Conservation (phyloP, 2,888 invertebrate genomes). For the Caenorhabditis sp. region DNA sequence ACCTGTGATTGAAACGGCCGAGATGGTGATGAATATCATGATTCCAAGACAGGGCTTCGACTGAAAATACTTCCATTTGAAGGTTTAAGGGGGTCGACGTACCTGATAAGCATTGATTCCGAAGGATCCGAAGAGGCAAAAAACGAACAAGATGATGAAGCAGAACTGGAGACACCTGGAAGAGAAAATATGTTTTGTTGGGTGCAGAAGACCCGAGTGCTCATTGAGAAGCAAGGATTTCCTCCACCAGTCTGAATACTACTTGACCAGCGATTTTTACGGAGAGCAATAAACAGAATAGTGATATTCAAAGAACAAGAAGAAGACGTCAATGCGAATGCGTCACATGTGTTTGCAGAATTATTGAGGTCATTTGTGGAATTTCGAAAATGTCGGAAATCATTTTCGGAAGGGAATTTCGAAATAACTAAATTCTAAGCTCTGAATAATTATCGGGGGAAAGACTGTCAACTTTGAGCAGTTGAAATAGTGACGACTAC, state of each 20-base stretch:
- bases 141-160: constrained; percentile 63
- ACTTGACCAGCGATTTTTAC: constrained; percentile 19
- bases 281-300: not conserved
- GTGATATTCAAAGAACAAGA: constrained; percentile 9
- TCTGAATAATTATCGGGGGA: no score
- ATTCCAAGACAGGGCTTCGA: constrained; percentile 66
- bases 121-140: constrained; percentile 72
- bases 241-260: not conserved
- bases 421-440: no score
- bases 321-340: constrained; percentile 22
- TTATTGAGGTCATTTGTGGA: not conserved
- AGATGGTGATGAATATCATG: constrained; percentile 63
- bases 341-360: not conserved
- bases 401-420: not conserved
- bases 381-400: not conserved
- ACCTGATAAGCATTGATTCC: constrained; percentile 77
- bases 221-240: constrained; percentile 47
- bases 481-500: no score
- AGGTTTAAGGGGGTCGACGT: not conserved
- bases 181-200: not conserved
- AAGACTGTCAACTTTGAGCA: no score
- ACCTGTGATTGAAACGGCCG: constrained; percentile 61
- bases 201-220: constrained; percentile 46
- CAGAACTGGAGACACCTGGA: constrained; percentile 67
- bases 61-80: constrained; percentile 38